Base-by-base conservation (phyloP, 2,888 invertebrate species). In the Himalopsyche tibetana region DNA sequence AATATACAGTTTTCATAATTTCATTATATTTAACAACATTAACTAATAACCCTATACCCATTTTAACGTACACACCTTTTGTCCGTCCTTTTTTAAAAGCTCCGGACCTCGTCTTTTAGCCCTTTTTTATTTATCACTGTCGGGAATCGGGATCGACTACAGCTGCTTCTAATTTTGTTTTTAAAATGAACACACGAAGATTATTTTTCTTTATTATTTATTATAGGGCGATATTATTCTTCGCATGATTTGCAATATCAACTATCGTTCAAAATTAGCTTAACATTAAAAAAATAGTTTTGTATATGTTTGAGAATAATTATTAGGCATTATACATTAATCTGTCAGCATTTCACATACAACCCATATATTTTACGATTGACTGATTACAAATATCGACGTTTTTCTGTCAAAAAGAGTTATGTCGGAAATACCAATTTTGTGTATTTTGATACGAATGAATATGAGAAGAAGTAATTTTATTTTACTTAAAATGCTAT, bases 51-150 rank as follows among this genome's bases (percentile, higher is more conserved):
- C 84, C n/a, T 40, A 17, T 80, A 81, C 82, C 42, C 40, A 28
- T 85, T n/a, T 63, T 38, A 42, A 28, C 12, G 45, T 38, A 19
- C 40, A 82, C 82, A 85, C 84, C 81, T 85, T 85, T 82, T 56
- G 63, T 82, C 84, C 82, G 40, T 80, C 80, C 40, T 80, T 42
- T 40, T 42, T 80, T 42, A 17, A 80, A 51, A 51, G 51, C 15
- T 51, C 15, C 15, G 51, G 51, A 80, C 80, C 80, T 42, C 40
- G 28, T n/a, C 40, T 85, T 81, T 40, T 51, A 85, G 82, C 84
- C 84, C 84, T 84, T 84, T 84, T 63, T 63, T 56, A 56, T 79
- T 80, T 80, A 80, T 80, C 80, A 4, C 40, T 36, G 40, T 80
- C 40, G n/a, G 12, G 36, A 80, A 12, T 80, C 80, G n/a, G 12